Evolutionary conservation across 2,113 vertebrate genomes (phyloP).

Genomic region (Lutjanus erythropterus): DNA sequence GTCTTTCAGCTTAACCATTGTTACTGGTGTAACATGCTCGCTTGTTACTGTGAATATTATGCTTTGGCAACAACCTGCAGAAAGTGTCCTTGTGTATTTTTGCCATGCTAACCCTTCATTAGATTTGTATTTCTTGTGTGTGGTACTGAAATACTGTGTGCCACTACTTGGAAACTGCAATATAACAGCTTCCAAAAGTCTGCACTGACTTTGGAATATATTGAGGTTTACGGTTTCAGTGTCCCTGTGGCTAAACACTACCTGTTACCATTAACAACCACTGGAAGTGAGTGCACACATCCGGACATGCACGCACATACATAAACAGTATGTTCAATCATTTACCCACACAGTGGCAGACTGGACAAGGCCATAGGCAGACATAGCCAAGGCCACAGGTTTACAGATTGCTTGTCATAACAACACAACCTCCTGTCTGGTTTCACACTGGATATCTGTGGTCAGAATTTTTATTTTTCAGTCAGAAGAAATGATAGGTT

Average conservation of each 20-base stretch:
- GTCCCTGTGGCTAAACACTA: slow-evolving; percentile 47
- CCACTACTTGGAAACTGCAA: slow-evolving; percentile 51
- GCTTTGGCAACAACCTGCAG: slow-evolving; percentile 24
- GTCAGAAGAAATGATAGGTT: slow-evolving; percentile 37
- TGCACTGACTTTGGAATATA: slow-evolving; percentile 33
- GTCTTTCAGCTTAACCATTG: neutral
- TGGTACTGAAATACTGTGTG: neutral
- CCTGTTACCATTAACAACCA: slow-evolving; percentile 56
- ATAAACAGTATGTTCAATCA: neutral
- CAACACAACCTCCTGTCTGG: slow-evolving; percentile 53
- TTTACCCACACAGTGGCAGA: slow-evolving; percentile 45
- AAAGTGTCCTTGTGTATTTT: slow-evolving; percentile 43
- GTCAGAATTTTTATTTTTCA: slow-evolving; percentile 26
- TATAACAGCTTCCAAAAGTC: slow-evolving; percentile 24
- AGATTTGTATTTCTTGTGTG: slow-evolving; percentile 3
- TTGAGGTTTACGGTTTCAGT: slow-evolving; percentile 56
- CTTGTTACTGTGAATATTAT: slow-evolving; percentile 3
- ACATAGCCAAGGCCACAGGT: slow-evolving; percentile 58
- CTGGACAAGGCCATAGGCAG: slow-evolving; percentile 64
- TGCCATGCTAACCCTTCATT: slow-evolving; percentile 46
- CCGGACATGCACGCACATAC: neutral
- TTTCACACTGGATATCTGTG: slow-evolving; percentile 56
- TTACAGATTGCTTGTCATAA: slow-evolving; percentile 59
- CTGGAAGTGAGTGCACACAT: neutral
- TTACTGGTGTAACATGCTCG: neutral